Evolutionary conservation across 1,140 invertebrate species (phyloP).

Genomic region (Uloborus diversus): DNA sequence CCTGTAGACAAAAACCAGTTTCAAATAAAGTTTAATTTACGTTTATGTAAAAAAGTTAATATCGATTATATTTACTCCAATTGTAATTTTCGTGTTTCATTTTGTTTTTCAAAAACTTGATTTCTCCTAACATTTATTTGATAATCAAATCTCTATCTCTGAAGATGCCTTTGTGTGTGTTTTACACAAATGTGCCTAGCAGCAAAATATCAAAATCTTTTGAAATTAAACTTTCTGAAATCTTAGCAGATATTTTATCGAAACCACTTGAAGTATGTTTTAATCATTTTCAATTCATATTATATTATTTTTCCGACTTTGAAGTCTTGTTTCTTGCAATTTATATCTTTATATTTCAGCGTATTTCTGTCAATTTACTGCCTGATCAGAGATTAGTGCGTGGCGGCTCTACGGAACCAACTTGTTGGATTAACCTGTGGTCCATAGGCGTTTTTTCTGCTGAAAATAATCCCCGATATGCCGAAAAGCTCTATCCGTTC

Average conservation of each 20-base stretch:
- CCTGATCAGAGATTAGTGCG: slow-evolving; percentile 31
- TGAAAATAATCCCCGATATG: slow-evolving; percentile 43
- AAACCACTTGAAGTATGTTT: slow-evolving; percentile 44
- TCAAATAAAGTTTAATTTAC: too few species aligned
- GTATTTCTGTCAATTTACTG: slow-evolving; percentile 11
- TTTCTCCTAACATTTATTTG: too few species aligned
- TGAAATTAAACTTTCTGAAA: slow-evolving; percentile 23
- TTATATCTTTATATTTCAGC: neutral
- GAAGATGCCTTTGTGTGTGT: slow-evolving; percentile 39
- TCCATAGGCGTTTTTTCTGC: slow-evolving; percentile 47
- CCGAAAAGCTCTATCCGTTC: slow-evolving; percentile 44
- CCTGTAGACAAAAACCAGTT: too few species aligned
- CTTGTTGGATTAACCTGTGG: slow-evolving; percentile 46
- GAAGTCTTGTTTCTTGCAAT: too few species aligned
- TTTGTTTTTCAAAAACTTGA: too few species aligned
- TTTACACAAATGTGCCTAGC: slow-evolving; percentile 38
- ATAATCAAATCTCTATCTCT: too few species aligned
- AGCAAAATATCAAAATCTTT: slow-evolving; percentile 22
- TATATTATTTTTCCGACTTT: too few species aligned
- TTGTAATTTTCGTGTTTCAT: too few species aligned
- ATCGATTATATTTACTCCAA: too few species aligned
- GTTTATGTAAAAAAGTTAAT: too few species aligned
- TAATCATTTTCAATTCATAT: neutral
- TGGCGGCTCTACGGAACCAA: slow-evolving; percentile 32
- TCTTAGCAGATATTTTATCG: slow-evolving; percentile 23